Percentiles rank a stretch among this genome's conserved stretches.
Conservation (phyloP, 2,113 vertebrate genomes). For the Myiopsitta monachus region DNA sequence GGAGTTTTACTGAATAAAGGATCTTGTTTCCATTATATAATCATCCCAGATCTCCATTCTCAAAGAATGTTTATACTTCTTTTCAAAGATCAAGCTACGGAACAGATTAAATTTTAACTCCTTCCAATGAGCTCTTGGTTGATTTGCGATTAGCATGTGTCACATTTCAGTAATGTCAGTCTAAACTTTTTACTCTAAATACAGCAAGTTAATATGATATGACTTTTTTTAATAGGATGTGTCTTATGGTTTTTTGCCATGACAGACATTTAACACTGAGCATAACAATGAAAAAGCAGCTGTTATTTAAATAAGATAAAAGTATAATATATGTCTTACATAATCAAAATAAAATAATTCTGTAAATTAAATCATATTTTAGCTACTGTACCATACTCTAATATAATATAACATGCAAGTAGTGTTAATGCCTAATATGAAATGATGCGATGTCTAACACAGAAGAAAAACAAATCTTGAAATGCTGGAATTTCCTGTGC, state of each 20-base stretch:
- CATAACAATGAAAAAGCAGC: neutral
- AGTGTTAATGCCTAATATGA: neutral
- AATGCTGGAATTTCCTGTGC: conserved; percentile 31
- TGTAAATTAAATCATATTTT: neutral
- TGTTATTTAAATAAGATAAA: neutral
- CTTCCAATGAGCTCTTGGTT: neutral
- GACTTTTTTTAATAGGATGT: neutral
- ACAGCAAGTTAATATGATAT: neutral
- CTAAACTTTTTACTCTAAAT: neutral
- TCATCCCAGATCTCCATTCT: neutral
- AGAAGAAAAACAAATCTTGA: conserved; percentile 35
- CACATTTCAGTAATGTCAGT: neutral
- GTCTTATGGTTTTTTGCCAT: neutral
- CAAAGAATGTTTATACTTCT: neutral
- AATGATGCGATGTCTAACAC: conserved; percentile 25
- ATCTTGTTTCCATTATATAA: neutral
- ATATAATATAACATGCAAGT: neutral
- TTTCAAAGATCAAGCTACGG: neutral
- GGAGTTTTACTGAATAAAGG: neutral
- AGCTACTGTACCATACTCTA: neutral
- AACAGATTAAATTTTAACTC: neutral
- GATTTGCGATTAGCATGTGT: neutral
- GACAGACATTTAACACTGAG: neutral
- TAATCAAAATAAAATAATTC: neutral
- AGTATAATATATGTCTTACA: neutral